Evolutionary conservation across 2,113 vertebrate genomes (phyloP).

Genomic region (Dasyornis broadbenti): DNA sequence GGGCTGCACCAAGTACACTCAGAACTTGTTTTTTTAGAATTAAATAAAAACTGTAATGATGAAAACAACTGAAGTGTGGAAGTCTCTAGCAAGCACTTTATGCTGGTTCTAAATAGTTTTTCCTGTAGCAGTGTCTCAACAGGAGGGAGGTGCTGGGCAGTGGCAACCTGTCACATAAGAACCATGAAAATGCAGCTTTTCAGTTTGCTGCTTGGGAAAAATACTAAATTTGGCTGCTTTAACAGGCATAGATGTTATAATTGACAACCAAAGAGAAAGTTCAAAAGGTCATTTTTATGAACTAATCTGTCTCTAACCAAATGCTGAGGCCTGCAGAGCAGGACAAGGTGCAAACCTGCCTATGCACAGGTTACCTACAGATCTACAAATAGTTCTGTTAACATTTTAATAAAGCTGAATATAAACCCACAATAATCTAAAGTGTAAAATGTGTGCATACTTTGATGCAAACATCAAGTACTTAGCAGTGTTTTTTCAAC

Average conservation of each 20-base stretch:
- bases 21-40: not conserved
- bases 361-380: not conserved
- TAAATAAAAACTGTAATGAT: not conserved
- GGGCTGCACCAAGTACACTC: not conserved
- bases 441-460: rapidly evolving
- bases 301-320: not conserved
- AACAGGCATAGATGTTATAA: not conserved
- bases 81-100: not conserved
- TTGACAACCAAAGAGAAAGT: not conserved
- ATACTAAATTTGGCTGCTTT: rapidly evolving
- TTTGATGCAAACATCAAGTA: not conserved
- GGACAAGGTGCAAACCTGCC: not conserved
- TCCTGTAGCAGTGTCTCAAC: not conserved
- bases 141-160: not conserved
- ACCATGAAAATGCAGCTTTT: not conserved
- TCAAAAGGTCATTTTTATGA: not conserved
- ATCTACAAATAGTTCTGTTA: rapidly evolving
- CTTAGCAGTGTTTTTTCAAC: not conserved
- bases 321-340: not conserved
- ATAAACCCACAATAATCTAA: not conserved
- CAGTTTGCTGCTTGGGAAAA: not conserved
- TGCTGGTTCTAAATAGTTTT: not conserved
- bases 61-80: not conserved
- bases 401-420: not conserved
- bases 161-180: not conserved